Base-by-base conservation (phyloP, 2,888 invertebrate genomes). In the Chloroclystis v-ata region DNA sequence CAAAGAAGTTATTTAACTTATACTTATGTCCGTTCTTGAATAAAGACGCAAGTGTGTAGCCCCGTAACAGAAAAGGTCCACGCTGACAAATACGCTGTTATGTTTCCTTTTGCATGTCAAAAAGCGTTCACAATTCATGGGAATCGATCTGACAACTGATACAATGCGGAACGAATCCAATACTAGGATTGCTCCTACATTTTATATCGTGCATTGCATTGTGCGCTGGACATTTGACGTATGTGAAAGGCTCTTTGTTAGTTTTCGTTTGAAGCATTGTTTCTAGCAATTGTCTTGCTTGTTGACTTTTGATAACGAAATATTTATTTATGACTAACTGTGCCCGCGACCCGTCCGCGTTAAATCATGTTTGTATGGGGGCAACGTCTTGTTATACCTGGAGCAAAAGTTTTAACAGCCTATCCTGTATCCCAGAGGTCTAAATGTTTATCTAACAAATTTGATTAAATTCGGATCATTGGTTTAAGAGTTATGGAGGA, bases 41-140 rank as follows among this genome's bases (percentile, higher is more conserved):
- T n/a, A n/a, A n/a, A n/a, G n/a, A 6, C 33, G 3, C 49, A 12
- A 59, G 58, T 63, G 62, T 60, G 35, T 42, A 60, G 16, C 52
- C 37, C 49, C 43, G 46, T 52, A 56, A 49, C 57, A 51, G 59
- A 62, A 65, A 57, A 59, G 59, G 38, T 52, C 57, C 65, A 58
- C 65, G 69, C 65, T 64, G 74, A 77, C 76, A 81, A 80, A 82
- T 74, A 74, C 53, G 62, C 60, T 65, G 70, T 73, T 72, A 74
- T 72, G 70, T 74, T 78, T 81, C 75, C 78, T 78, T 82, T 84
- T 79, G 75, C 74, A 77, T 74, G 72, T 76, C 78, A 78, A 78
- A 80, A 75, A 75, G 75, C 75, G 69, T 63, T 70, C 72, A 72
- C 73, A 69, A 75, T 70, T 75, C 74, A 72, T 72, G 69, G 63